These are phyloP conservation scores for Solenopsis invicta DNA, from an alignment of 1,140 invertebrate species.

Conservation along the genomic window DNA sequence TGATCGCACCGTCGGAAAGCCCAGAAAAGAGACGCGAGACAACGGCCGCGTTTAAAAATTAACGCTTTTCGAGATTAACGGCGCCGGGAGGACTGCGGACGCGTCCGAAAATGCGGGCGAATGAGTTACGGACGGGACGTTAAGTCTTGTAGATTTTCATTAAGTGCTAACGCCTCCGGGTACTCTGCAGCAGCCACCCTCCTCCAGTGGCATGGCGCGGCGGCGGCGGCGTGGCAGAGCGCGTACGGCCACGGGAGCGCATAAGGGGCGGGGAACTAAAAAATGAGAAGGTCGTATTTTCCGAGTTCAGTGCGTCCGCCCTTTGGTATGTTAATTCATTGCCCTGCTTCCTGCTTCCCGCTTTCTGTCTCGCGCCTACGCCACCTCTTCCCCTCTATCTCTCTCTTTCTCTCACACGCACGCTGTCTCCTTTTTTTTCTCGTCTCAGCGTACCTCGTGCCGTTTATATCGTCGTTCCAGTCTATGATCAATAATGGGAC, in stretches of 20 bases:
- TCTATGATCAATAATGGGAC: constrained; percentile 61
- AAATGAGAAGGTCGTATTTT: constrained; percentile 65
- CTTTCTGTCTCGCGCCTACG: constrained; percentile 61
- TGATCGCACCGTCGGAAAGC: not conserved
- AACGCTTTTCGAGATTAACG: constrained; percentile 55
- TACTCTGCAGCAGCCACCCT: constrained; percentile 15
- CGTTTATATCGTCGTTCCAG: constrained; percentile 22
- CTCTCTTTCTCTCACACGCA: constrained; percentile 4
- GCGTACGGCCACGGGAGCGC: not conserved
- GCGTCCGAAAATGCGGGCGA: constrained; percentile 46
- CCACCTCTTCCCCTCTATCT: constrained; percentile 64
- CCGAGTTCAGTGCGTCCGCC: constrained; percentile 59
- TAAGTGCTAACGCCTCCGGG: constrained; percentile 67
- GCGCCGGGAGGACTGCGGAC: constrained; percentile 3
- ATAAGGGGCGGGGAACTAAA: constrained; percentile 33
- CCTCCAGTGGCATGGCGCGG: constrained; percentile 16
- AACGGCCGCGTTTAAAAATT: constrained; percentile 58
- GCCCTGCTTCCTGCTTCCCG: constrained; percentile 41
- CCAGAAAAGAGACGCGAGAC: not conserved
- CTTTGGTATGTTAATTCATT: constrained; percentile 79
- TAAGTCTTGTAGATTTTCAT: constrained; percentile 74
- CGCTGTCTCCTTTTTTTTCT: not conserved
- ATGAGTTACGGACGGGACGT: constrained; percentile 64
- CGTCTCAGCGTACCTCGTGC: not conserved
- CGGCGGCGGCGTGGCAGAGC: not conserved